Evolutionary conservation across 2,797 vertebrate species (phyloP).

Genomic region (Ciconia nigra): DNA sequence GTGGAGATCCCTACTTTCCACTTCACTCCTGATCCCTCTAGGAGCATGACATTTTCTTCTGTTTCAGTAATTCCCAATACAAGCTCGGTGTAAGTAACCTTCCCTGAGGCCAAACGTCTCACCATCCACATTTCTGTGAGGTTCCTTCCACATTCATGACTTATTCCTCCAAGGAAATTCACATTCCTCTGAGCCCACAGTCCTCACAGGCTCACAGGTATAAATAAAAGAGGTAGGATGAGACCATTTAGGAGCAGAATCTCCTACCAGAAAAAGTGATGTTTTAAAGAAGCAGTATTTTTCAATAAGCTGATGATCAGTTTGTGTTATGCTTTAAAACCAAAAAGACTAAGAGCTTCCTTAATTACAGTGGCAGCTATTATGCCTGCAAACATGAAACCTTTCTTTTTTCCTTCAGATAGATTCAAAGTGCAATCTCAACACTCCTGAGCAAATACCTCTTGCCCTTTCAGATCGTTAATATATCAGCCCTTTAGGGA

Average conservation of each 20-base stretch:
- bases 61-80: background rate
- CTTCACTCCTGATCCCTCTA: background rate
- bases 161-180: background rate
- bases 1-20: background rate
- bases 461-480: background rate
- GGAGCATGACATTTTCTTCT: background rate
- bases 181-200: background rate
- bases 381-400: background rate
- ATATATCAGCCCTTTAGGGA: background rate
- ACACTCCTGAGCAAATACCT: background rate
- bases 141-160: background rate
- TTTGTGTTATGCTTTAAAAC: background rate
- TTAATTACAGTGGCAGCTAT: background rate
- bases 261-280: background rate
- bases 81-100: background rate
- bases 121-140: background rate
- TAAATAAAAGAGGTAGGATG: background rate
- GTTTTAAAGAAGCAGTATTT: background rate
- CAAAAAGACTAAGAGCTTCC: background rate
- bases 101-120: background rate
- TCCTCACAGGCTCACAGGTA: background rate
- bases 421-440: background rate
- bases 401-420: background rate
- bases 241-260: background rate
- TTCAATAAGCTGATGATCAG: background rate